Evolutionary conservation across 1,140 invertebrate genomes (phyloP).

Genomic region (Micrasema longulum): DNA sequence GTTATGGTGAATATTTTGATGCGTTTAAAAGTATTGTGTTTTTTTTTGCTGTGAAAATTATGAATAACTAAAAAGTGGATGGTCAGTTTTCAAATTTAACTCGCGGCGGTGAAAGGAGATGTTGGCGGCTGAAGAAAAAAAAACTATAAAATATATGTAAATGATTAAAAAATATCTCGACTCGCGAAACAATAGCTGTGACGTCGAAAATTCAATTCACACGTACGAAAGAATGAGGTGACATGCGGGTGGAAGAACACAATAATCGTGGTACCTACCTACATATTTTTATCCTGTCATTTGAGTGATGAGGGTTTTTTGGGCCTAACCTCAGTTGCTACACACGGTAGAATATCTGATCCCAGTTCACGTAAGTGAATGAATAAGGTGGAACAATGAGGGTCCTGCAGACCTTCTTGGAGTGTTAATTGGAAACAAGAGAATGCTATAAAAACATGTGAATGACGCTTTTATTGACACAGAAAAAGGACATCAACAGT

Average conservation of each 20-base stretch:
- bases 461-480: constrained; percentile 47
- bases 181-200: too few species aligned
- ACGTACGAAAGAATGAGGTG: background rate
- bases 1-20: too few species aligned
- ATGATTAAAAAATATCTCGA: too few species aligned
- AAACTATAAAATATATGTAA: too few species aligned
- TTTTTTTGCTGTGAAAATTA: too few species aligned
- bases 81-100: too few species aligned
- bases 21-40: too few species aligned
- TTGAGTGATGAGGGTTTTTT: constrained; percentile 47
- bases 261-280: constrained; percentile 43
- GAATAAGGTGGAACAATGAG: constrained; percentile 19
- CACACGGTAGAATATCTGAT: constrained; percentile 8
- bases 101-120: too few species aligned
- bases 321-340: background rate
- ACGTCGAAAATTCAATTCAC: constrained; percentile 6
- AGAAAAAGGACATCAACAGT: constrained; percentile 22
- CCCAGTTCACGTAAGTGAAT: constrained; percentile 39
- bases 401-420: background rate
- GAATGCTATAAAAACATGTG: constrained; percentile 46
- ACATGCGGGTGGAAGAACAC: constrained; percentile 35
- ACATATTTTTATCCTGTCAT: constrained; percentile 54
- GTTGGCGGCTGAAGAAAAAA: too few species aligned
- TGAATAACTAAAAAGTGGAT: too few species aligned
- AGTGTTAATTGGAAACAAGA: constrained; percentile 50